Percentiles rank a stretch among this genome's conserved stretches.
Evolutionary conservation across 2,113 vertebrate genomes (phyloP).

Genomic region (Bos taurus): ARS-UCD2.0 NC_037338.1:34732001-34732500

Average conservation of each 20-base stretch:
- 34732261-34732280: neutral
- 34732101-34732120: neutral
- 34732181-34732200: neutral
- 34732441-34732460: neutral
- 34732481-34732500: neutral
- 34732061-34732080: neutral
- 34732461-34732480: neutral
- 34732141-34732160: fast-evolving
- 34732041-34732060: neutral
- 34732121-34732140: neutral
- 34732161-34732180: neutral
- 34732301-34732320: neutral
- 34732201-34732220: neutral
- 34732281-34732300: neutral
- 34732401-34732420: neutral
- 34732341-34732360: neutral
- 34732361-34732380: neutral
- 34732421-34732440: neutral
- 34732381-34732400: neutral
- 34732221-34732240: neutral
- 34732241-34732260: neutral
- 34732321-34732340: neutral
- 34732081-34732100: neutral
- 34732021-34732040: neutral
- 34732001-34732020: neutral